Evolutionary conservation across 2,797 vertebrate genomes (phyloP), one percentile per base, ranked within the genome.

Genomic region (Mus spretus): DNA sequence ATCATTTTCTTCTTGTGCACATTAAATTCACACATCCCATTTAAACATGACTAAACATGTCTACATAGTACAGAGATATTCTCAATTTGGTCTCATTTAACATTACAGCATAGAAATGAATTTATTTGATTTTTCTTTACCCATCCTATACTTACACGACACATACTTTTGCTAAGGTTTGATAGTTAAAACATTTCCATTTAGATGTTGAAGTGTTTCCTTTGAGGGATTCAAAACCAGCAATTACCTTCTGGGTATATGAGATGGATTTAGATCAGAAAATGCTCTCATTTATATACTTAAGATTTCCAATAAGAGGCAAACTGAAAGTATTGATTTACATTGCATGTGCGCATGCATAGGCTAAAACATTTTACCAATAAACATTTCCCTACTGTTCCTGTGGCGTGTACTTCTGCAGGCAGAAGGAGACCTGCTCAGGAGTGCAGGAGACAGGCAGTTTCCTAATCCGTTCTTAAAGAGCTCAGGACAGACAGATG

Each of bases 21-120:
- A 34, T 74, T 95, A 93, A 89, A 93, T 84, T 93, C 70, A 95
- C 75, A 93, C 50, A 93, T 95, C 79, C 95, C 72, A 90, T 96
- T 93, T 97, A 96, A 74, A 77, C 92, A 91, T 81, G 19, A 47
- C 89, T 94, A 94, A 98, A 91, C 96, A 83, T 96, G 97, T 70
- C 57, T 89, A 20, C 67, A 79, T 95, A 93, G 91, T 77, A n/a
- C 31, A 34, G 96, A 44, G 6, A n/a, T 47, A 77, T 84, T 5
- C 2, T 28, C 79, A 37, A 2, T 86, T 91, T 92, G 40, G 26
- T 70, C 37, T 80, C 93, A 91, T 50, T 47, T 92, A 75, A 91
- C 15, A 74, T 67, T 40, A 47, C 63, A 2, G 75, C 63, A 89
- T 31, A 93, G 17, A 3, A 24, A 53, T 72, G n/a, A 14, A n/a